A percentile compares a stretch with the other conserved stretches of the same genome.
Evolutionary conservation across 92 coral and sea anemone genomes (phyloP).

Genomic region (Epizoanthus scotinus): DNA sequence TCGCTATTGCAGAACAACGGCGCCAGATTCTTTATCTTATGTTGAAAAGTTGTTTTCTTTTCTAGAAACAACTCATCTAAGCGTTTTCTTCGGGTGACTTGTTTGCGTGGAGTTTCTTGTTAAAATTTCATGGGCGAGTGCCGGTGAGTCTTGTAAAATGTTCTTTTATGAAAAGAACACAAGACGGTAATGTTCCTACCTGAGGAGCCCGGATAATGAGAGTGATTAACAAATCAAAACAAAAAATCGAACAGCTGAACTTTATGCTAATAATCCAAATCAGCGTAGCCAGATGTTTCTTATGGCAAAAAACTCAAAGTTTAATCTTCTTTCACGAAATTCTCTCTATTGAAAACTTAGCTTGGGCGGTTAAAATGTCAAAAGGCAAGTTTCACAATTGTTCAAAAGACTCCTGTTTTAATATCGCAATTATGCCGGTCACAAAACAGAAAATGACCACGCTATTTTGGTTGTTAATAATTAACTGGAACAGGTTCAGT

Average conservation of each 20-base stretch:
- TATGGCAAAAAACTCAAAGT: conserved; percentile 4
- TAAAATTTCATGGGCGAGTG: conserved; percentile 50
- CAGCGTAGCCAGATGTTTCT: conserved; percentile 28
- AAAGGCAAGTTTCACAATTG: neutral
- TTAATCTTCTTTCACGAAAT: neutral
- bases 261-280: conserved; percentile 40
- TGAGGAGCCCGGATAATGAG: conserved; percentile 35
- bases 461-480: conserved; percentile 22
- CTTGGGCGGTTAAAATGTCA: neutral
- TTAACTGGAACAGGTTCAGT: neutral
- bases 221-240: conserved; percentile 69
- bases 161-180: conserved; percentile 66
- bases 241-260: conserved; percentile 61
- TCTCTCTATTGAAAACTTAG: neutral
- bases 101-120: conserved; percentile 9
- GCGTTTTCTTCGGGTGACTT: conserved; percentile 8
- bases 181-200: conserved; percentile 36
- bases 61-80: conserved; percentile 41
- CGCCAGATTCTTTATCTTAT: neutral
- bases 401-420: neutral
- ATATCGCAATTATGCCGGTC: neutral
- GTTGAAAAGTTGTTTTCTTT: conserved; percentile 7
- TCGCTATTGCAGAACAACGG: neutral
- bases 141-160: conserved; percentile 51
- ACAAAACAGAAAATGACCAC: conserved; percentile 27